Conservation (phyloP, 2,797 vertebrate genomes). For the Hoplostethus mediterraneus region DNA sequence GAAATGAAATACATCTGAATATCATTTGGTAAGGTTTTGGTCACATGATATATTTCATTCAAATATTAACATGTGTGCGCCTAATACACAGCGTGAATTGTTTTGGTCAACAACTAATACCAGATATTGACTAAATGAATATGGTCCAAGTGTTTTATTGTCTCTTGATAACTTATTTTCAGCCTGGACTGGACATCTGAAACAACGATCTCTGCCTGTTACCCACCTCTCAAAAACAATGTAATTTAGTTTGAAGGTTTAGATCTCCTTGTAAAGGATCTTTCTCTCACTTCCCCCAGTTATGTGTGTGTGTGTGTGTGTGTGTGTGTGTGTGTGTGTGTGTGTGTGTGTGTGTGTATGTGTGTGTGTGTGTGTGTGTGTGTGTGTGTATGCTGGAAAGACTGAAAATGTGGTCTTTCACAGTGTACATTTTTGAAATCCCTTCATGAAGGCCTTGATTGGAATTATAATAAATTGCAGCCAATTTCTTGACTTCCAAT, state of each 20-base stretch:
- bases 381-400: neutral
- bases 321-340: neutral
- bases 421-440: neutral
- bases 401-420: neutral
- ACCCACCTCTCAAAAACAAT: constrained; percentile 33
- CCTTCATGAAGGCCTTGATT: no score
- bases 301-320: neutral
- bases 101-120: no score
- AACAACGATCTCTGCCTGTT: constrained; percentile 16
- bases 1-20: no score
- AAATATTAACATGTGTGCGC: no score
- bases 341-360: neutral
- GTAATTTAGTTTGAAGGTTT: constrained; percentile 40
- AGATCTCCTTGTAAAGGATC: constrained; percentile 8
- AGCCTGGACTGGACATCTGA: constrained; percentile 29
- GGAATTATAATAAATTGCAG: no score
- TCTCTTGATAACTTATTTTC: neutral
- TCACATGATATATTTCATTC: no score
- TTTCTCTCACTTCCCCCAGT: neutral
- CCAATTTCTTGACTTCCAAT: no score
- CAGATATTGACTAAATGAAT: no score
- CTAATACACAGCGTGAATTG: no score
- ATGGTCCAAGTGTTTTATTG: neutral
- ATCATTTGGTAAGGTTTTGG: no score
- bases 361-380: neutral